Evolutionary conservation across 2,797 vertebrate species (phyloP).

Genomic region (Benthosema pterotum): DNA sequence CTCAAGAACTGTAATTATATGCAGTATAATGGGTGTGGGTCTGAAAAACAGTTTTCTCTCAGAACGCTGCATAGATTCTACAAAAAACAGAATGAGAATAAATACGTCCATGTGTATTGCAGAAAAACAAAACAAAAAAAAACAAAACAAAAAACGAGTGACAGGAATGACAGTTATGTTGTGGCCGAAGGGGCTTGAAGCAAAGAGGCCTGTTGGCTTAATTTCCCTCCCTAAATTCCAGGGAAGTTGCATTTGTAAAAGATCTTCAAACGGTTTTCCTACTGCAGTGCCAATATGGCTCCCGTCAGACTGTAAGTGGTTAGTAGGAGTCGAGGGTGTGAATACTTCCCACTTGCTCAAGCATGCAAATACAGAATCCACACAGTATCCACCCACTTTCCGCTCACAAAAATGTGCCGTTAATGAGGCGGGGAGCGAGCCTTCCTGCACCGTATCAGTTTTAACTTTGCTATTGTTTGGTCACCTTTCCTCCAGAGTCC

Average conservation of each 20-base stretch:
- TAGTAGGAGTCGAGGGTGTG: constrained; percentile 37
- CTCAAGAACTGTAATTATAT: no score
- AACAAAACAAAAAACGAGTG: no score
- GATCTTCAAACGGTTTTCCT: background rate
- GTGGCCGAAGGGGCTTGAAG: no score
- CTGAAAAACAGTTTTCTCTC: no score
- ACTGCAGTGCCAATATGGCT: constrained; percentile 23
- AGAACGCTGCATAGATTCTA: no score
- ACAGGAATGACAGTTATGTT: no score
- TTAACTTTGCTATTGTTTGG: constrained; percentile 58
- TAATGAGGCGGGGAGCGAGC: constrained; percentile 44
- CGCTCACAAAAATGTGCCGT: constrained; percentile 50
- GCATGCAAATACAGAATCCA: constrained; percentile 5
- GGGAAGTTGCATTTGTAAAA: background rate
- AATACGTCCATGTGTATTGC: no score
- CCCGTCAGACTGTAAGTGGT: constrained; percentile 33
- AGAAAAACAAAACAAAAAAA: no score
- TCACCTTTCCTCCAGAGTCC: constrained; percentile 42
- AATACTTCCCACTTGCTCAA: constrained; percentile 37
- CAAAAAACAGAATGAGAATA: no score
- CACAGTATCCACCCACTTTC: constrained; percentile 48
- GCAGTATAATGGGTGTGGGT: no score
- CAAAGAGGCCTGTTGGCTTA: no score
- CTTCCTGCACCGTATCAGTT: constrained; percentile 27
- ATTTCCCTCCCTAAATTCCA: no score